phyloP scores from a whole-genome alignment of 1,140 invertebrate genomes.

The Halesus radiatus region DNA sequence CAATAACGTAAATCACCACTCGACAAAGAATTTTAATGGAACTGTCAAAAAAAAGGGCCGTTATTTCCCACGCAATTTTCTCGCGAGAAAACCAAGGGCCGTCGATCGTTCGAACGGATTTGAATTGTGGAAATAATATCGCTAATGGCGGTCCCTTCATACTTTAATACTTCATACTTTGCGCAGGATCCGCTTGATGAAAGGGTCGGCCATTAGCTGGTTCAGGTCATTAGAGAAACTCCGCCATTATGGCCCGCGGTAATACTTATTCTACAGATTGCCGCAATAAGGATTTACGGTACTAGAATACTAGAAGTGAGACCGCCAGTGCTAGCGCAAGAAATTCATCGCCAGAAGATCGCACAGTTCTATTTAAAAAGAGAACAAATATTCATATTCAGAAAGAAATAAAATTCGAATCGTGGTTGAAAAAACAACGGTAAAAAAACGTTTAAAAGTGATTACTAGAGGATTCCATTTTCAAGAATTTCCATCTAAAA shows the following conservation, averaged over 20 bases:
- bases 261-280: conserved; percentile 5
- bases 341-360: too few species aligned
- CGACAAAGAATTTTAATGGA: conserved; percentile 38
- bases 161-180: background rate
- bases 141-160: conserved; percentile 1
- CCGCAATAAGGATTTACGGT: conserved; percentile 16
- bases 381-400: too few species aligned
- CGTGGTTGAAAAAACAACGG: too few species aligned
- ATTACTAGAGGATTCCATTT: too few species aligned
- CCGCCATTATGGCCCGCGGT: background rate
- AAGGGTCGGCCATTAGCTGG: conserved; percentile 4
- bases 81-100: conserved; percentile 6
- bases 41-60: conserved; percentile 21
- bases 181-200: background rate
- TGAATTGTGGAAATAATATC: conserved; percentile 13
- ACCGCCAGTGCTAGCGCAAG: too few species aligned
- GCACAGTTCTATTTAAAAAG: too few species aligned
- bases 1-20: conserved; percentile 16
- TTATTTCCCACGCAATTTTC: conserved; percentile 11
- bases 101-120: conserved; percentile 10
- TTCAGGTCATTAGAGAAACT: conserved; percentile 14
- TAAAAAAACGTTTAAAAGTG: too few species aligned
- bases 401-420: too few species aligned
- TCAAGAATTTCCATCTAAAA: too few species aligned
- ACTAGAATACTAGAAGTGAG: too few species aligned